Evolutionary conservation across 2,797 vertebrate species (phyloP), one percentile per base, ranked within the genome.

Genomic region (Perodicticus potto): DNA sequence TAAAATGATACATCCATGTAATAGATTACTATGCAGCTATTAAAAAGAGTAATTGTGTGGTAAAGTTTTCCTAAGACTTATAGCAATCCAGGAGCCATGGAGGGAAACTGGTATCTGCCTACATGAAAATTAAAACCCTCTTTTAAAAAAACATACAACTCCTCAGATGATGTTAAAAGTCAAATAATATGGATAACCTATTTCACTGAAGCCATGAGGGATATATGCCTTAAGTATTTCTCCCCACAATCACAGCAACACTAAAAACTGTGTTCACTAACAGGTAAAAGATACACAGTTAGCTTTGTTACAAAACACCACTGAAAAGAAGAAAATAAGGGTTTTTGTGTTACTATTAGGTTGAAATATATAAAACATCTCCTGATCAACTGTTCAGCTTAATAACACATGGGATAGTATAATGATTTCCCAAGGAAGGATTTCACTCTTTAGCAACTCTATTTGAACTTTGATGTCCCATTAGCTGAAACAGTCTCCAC

Each of bases 51-150:
- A 81, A 91, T 2, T 85, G 22, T 29, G 40, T 37, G n/a, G 16
- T 77, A 81, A 92, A 78, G n/a, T 83, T 86, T 85, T 88, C 43
- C n/a, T 78, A 93, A 73, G 40, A 93, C 6, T 73, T 17, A 53
- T 7, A 78, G 81, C 90, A 94, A 89, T 25, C 34, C n/a, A 93
- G 65, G 84, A 86, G 40, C 16, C 61, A 77, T 43, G 34, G 25
- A 83, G 20, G 19, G 72, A 84, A 77, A 25, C 23, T 74, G 59
- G 0, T 65, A 94, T 27, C 37, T 37, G 32, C 70, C 23, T 87
- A 63, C 20, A 49, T 40, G 29, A 87, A 93, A 93, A 82, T 37
- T 13, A 86, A 86, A 86, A 76, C 57, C 3, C 23, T 91, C 53
- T 74, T 43, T 8, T 25, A 25, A 55, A 81, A 59, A 37, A 59